Percentiles rank a stretch among this genome's conserved stretches.
These are phyloP conservation scores for Drosophila sulfurigaster DNA, from an alignment of 1,140 invertebrate species.

Conservation along the genomic window DNA sequence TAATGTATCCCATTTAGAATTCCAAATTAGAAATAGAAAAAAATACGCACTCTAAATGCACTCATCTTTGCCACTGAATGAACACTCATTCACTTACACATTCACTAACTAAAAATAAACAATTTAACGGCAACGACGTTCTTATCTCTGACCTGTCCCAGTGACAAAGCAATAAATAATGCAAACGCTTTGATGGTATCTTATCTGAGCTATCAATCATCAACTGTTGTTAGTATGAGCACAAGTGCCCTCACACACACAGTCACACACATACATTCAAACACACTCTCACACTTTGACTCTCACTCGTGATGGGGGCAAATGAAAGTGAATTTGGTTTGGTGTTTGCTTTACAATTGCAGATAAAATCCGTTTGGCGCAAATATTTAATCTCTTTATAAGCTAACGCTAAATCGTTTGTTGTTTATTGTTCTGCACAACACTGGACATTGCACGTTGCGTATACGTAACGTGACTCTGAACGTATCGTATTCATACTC, in stretches of 20 bases:
- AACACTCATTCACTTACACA: slow-evolving; percentile 4
- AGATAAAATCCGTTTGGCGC: slow-evolving; percentile 29
- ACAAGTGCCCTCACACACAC: slow-evolving; percentile 10
- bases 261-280: not conserved
- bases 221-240: slow-evolving; percentile 21
- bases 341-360: slow-evolving; percentile 37
- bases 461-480: slow-evolving; percentile 57
- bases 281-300: not conserved
- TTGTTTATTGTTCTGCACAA: slow-evolving; percentile 29
- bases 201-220: slow-evolving; percentile 71
- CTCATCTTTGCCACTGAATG: not conserved
- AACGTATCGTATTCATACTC: slow-evolving; percentile 4
- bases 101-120: slow-evolving; percentile 18
- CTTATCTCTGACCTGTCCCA: slow-evolving; percentile 40
- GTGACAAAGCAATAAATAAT: slow-evolving; percentile 53
- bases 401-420: slow-evolving; percentile 43
- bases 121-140: slow-evolving; percentile 23
- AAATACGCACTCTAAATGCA: slow-evolving; percentile 4
- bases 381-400: slow-evolving; percentile 68
- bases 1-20: no score
- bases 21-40: no score
- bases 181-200: slow-evolving; percentile 58
- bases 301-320: not conserved
- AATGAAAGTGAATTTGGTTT: slow-evolving; percentile 63
- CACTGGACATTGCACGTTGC: slow-evolving; percentile 43